Evolutionary conservation across 92 coral and sea anemone species (phyloP), one percentile per base, ranked within the genome.

Genomic region (Zoanthus sociatus): DNA sequence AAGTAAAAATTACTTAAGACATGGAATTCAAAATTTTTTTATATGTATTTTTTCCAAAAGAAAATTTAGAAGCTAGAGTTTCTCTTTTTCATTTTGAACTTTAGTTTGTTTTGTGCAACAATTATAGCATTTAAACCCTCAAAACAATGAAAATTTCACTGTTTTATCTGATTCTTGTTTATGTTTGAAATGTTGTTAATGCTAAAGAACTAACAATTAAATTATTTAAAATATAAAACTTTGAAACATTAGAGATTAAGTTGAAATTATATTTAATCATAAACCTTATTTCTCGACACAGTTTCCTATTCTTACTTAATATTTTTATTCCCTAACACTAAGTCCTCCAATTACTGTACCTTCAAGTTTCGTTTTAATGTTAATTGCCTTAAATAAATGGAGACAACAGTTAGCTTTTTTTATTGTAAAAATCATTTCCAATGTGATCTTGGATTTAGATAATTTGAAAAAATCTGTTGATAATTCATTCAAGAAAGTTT

Each of bases 1-100:
- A 61, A 64, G 74, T 8, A 67, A 81, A 78, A 81, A 81, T 66
- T 56, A 46, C 85, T 81, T 64, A 81, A 81, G 42, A 77, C 2
- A 11, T 76, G 66, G 81, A 76, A 76, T 76, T 76, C 81, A 51
- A 50, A 51, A 21, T 51, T 20, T 42, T 21, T n/a, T 50, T 76
- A 60, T 66, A 45, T 33, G 47, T 45, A 44, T 21, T 45, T 64
- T 81, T 81, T n/a, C 47, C 1, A 13, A 8, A 46, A 79, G 42
- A 2, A 37, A 37, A 2, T 37, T 37, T 37, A 50, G 73, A 15
- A 54, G 47, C 17, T 9, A 69, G 11, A 20, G 30, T 33, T 30
- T 9, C 4, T 44, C 7, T 26, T 69, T 20, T 17, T 31, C 42
- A 69, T 10, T 69, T 1, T 69, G 16, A 4, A 18, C 5, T 33